A percentile compares a stretch with the other conserved stretches of the same genome.
Evolutionary conservation across 2,113 vertebrate species (phyloP).

Genomic region (Psettodes erumei): DNA sequence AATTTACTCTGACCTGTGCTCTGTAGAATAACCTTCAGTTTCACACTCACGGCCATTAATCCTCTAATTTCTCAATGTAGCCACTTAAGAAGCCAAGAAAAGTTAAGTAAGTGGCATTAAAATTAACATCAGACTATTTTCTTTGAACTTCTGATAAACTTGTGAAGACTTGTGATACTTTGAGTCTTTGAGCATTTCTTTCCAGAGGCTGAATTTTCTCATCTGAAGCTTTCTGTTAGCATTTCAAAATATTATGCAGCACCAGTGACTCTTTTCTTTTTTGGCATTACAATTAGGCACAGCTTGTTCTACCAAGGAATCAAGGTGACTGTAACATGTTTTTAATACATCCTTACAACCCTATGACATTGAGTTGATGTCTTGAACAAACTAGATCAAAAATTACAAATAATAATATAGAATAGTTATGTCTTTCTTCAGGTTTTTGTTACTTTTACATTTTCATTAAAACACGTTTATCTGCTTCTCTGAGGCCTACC

Average conservation of each 20-base stretch:
- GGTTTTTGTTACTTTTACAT: too few species aligned
- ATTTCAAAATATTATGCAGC: constrained; percentile 22
- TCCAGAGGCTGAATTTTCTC: neutral
- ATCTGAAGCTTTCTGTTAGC: neutral
- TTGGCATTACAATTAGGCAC: constrained; percentile 12
- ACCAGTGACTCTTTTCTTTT: neutral
- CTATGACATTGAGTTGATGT: neutral
- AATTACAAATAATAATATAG: too few species aligned
- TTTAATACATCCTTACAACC: neutral
- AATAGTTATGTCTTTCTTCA: too few species aligned
- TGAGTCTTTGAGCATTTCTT: constrained; percentile 1
- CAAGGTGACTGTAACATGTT: neutral
- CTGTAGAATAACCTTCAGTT: constrained; percentile 49
- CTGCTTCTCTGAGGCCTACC: too few species aligned
- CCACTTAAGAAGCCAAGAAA: neutral
- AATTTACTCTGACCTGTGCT: constrained; percentile 64
- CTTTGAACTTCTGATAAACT: neutral
- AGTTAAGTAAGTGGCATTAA: neutral
- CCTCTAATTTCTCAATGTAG: constrained; percentile 12
- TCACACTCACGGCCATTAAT: constrained; percentile 49
- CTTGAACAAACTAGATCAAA: too few species aligned
- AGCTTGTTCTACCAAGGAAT: neutral
- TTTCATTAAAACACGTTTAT: too few species aligned
- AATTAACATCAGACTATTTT: constrained; percentile 33
- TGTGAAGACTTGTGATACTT: too few species aligned